Percentiles rank a stretch among this genome's conserved stretches.
phyloP scores from a whole-genome alignment of 2,113 vertebrate species.

The Dunckerocampus dactyliophorus region DNA sequence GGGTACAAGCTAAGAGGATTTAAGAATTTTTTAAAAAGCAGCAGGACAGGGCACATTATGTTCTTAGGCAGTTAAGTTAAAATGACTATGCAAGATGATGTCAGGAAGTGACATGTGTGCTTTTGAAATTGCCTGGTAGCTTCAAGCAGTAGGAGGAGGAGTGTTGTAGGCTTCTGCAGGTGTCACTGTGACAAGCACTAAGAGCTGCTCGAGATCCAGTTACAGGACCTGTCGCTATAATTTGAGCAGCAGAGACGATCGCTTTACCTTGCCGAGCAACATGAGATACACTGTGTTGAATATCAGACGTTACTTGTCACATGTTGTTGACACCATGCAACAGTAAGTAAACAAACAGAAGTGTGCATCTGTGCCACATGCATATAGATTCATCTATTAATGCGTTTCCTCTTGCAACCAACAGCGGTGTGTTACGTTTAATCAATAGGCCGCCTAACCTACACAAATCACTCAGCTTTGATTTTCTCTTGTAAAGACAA shows the following conservation, averaged over 20 bases:
- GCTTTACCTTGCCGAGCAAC: neutral
- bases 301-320: neutral
- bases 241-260: slow-evolving; percentile 5
- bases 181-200: slow-evolving; percentile 11
- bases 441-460: slow-evolving; percentile 9
- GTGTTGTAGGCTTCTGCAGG: slow-evolving; percentile 13
- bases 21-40: slow-evolving; percentile 17
- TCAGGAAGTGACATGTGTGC: neutral
- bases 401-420: slow-evolving; percentile 22
- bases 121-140: neutral
- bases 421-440: slow-evolving; percentile 14
- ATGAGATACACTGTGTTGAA: neutral
- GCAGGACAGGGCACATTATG: slow-evolving; percentile 24
- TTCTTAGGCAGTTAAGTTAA: slow-evolving; percentile 11
- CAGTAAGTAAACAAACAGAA: neutral
- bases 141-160: neutral
- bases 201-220: slow-evolving; percentile 8
- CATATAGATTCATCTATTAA: neutral
- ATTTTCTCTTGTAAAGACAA: slow-evolving; percentile 12
- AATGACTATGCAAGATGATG: slow-evolving; percentile 5
- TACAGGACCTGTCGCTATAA: slow-evolving; percentile 16
- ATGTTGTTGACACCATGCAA: neutral
- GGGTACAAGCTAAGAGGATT: slow-evolving; percentile 40
- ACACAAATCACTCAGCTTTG: slow-evolving; percentile 2
- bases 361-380: neutral